Conservation (phyloP, 2,888 invertebrate species). For the Sinohyriopsis cumingii region DNA sequence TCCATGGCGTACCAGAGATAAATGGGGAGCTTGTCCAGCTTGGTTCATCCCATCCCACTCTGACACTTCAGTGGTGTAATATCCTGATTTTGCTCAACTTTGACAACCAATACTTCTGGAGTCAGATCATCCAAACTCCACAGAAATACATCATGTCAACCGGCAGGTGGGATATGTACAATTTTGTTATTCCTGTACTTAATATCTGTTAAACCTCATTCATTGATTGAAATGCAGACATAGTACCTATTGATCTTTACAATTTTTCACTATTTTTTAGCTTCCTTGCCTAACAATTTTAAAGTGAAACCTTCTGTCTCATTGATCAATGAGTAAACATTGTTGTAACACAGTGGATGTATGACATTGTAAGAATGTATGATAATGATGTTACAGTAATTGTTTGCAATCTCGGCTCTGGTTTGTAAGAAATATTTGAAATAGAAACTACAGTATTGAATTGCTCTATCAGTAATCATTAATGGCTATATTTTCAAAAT, state of each 20-base stretch:
- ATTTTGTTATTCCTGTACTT: not conserved
- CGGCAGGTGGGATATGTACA: conserved; percentile 65
- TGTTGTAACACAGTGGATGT: too few species aligned
- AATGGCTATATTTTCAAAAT: too few species aligned
- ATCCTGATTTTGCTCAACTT: conserved; percentile 83
- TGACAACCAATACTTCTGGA: conserved; percentile 82
- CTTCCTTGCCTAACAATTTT: too few species aligned
- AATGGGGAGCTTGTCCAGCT: conserved; percentile 63
- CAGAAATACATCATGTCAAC: conserved; percentile 67
- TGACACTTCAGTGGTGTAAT: conserved; percentile 86
- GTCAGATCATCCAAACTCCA: conserved; percentile 75
- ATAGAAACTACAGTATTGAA: too few species aligned
- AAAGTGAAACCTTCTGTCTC: too few species aligned
- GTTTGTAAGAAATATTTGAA: too few species aligned
- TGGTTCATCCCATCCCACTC: conserved; percentile 76
- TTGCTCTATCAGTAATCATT: too few species aligned
- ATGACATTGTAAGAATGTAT: too few species aligned
- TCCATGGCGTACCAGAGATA: conserved; percentile 68
- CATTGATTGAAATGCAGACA: not conserved
- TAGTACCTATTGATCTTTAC: not conserved
- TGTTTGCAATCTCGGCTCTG: too few species aligned
- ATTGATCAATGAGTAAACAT: too few species aligned
- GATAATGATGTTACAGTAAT: too few species aligned
- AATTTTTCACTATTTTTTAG: too few species aligned
- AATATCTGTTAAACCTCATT: not conserved